Conservation (phyloP, 2,888 invertebrate species). For the Drosophila austrosaltans region DNA sequence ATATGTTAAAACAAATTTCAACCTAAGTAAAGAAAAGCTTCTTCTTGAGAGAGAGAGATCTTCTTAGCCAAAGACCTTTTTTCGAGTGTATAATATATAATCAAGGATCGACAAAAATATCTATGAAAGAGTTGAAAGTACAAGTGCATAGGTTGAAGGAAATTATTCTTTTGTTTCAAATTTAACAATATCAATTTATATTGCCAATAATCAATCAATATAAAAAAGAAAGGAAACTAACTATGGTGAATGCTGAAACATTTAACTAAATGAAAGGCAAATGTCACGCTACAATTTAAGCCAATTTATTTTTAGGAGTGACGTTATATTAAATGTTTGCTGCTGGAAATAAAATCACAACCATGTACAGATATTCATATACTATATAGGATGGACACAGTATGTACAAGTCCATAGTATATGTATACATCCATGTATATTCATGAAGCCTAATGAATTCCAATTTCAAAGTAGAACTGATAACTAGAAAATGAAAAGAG, state of each 20-base stretch:
- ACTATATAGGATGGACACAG: slow-evolving; percentile 10
- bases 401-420: not conserved
- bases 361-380: slow-evolving; percentile 13
- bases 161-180: slow-evolving; percentile 4
- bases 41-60: too few relatives aligned
- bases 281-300: slow-evolving; percentile 33
- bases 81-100: too few relatives aligned
- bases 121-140: too few relatives aligned
- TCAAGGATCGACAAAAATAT: too few relatives aligned
- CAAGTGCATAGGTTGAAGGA: too few relatives aligned
- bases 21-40: too few relatives aligned
- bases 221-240: slow-evolving; percentile 24
- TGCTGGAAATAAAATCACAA: slow-evolving; percentile 37
- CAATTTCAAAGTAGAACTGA: slow-evolving; percentile 66
- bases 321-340: slow-evolving; percentile 43
- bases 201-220: slow-evolving; percentile 45
- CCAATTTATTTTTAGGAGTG: slow-evolving; percentile 69
- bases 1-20: too few relatives aligned
- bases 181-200: slow-evolving; percentile 14
- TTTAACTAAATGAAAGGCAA: slow-evolving; percentile 31
- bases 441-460: slow-evolving; percentile 69
- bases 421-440: slow-evolving; percentile 22
- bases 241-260: slow-evolving; percentile 38
- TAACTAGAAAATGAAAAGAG: slow-evolving; percentile 48
- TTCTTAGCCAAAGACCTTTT: too few relatives aligned